Conservation (phyloP, 2,888 invertebrate species). For the Drosophila hamatofila region DNA sequence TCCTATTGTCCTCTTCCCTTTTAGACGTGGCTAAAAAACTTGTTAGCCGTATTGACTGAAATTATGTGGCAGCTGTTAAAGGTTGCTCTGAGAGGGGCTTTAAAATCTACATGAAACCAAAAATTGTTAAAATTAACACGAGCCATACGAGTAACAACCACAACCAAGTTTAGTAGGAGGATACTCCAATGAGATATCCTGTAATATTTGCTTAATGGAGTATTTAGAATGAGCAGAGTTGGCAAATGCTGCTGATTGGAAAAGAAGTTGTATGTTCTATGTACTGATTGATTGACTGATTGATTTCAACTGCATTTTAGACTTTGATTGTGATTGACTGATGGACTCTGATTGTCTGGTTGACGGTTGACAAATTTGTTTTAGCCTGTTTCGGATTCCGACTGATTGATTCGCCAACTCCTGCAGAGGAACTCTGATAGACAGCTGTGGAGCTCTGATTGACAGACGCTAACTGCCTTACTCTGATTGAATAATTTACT, state of each 20-base stretch:
- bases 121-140: slow-evolving; percentile 4
- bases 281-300: neutral
- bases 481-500: too few species aligned
- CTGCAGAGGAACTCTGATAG: neutral
- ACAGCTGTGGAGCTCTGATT: too few species aligned
- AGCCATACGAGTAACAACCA: neutral
- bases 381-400: too few species aligned
- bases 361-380: too few species aligned
- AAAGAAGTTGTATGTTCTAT: neutral
- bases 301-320: neutral
- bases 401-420: too few species aligned
- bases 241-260: neutral
- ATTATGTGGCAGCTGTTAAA: slow-evolving; percentile 2
- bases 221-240: neutral
- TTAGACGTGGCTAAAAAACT: neutral
- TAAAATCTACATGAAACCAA: slow-evolving; percentile 1
- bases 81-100: neutral
- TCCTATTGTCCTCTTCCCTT: neutral
- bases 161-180: neutral
- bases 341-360: neutral
- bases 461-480: too few species aligned
- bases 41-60: neutral
- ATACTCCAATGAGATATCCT: slow-evolving; percentile 1
- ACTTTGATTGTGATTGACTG: neutral
- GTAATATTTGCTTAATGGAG: neutral